A percentile compares a stretch with the other conserved stretches of the same genome.
phyloP scores from a whole-genome alignment of 2,797 vertebrate species.

The Danionella dracula region DNA sequence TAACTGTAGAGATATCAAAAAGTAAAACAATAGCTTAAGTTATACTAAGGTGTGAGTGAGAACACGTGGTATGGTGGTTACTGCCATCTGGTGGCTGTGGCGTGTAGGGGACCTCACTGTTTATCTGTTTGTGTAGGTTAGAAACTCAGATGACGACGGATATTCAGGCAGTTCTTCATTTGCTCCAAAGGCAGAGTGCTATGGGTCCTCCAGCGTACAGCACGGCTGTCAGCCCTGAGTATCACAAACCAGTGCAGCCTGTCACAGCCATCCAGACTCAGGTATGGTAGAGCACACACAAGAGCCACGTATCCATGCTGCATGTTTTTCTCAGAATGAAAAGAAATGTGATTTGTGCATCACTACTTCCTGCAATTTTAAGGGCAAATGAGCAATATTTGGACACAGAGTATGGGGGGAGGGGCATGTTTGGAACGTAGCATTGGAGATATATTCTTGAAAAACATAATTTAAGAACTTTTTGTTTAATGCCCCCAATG shows the following conservation, averaged over 20 bases:
- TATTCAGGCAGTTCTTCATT: constrained; percentile 91
- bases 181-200: constrained; percentile 84
- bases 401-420: no score
- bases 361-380: no score
- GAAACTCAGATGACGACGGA: constrained; percentile 96
- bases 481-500: no score
- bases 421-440: no score
- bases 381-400: no score
- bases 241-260: constrained; percentile 72
- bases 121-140: constrained; percentile 66
- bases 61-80: not conserved
- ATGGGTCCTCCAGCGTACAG: constrained; percentile 90
- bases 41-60: no score
- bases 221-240: constrained; percentile 78
- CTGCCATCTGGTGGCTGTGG: no score
- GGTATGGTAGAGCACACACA: constrained; percentile 22
- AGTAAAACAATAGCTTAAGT: not conserved
- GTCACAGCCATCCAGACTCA: constrained; percentile 65
- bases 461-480: no score
- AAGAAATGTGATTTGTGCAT: no score
- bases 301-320: no score
- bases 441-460: no score
- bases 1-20: not conserved
- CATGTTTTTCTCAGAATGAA: no score
- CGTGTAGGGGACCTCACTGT: not conserved